Percentiles rank a stretch among this genome's conserved stretches.
These are phyloP conservation scores for Lasiurus cinereus DNA, from an alignment of 2,113 vertebrate genomes.

Conservation along the genomic window DNA sequence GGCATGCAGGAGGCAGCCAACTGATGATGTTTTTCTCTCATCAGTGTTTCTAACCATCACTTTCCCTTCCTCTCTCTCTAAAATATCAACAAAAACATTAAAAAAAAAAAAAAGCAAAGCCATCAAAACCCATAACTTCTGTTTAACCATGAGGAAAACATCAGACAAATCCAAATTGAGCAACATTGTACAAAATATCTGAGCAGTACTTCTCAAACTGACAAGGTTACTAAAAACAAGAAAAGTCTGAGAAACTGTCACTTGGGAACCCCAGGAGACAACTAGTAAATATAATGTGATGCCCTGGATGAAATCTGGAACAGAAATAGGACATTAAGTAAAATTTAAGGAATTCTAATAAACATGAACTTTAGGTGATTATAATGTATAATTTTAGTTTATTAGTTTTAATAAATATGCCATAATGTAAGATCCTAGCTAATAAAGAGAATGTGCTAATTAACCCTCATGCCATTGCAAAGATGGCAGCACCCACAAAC, in stretches of 20 bases:
- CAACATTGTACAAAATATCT: background rate
- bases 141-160: background rate
- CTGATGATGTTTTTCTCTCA: no score
- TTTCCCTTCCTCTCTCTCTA: no score
- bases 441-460: no score
- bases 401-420: background rate
- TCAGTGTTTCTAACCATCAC: no score
- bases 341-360: slow-evolving; percentile 4
- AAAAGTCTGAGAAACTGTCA: background rate
- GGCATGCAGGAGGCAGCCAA: no score
- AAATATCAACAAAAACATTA: no score
- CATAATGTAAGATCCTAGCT: background rate
- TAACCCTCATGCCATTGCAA: no score
- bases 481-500: no score
- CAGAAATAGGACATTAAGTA: background rate
- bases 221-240: background rate
- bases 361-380: background rate
- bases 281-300: background rate
- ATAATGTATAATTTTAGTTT: background rate
- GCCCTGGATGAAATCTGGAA: background rate
- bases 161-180: slow-evolving; percentile 14
- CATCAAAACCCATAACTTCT: background rate
- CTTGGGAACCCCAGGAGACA: background rate
- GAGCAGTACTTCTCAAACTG: background rate
- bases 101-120: background rate